phyloP scores from a whole-genome alignment of 2,797 vertebrate genomes.

The Thalassophryne amazonica region DNA sequence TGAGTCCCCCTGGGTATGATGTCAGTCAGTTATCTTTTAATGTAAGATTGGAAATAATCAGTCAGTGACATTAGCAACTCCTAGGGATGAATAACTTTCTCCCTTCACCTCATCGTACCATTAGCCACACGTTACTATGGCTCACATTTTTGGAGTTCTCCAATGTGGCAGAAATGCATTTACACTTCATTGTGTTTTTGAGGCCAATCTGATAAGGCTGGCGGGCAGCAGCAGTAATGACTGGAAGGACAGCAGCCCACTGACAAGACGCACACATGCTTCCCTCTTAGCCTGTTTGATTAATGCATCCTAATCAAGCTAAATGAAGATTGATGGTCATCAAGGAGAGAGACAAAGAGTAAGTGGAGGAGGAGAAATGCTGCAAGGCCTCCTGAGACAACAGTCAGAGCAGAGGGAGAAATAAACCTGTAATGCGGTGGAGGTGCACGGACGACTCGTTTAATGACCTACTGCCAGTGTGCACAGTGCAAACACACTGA shows the following conservation, averaged over 20 bases:
- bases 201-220: slow-evolving; percentile 6
- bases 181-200: slow-evolving; percentile 13
- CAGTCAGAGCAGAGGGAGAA: slow-evolving; percentile 8
- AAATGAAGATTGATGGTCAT: slow-evolving; percentile 61
- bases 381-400: slow-evolving; percentile 11
- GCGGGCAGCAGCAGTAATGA: background rate
- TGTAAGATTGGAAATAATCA: too few relatives aligned
- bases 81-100: too few relatives aligned
- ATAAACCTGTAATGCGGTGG: too few relatives aligned
- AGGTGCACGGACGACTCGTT: too few relatives aligned
- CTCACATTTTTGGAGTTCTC: slow-evolving; percentile 7
- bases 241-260: slow-evolving; percentile 13
- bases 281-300: slow-evolving; percentile 39
- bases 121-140: too few relatives aligned
- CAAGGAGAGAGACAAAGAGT: slow-evolving; percentile 15
- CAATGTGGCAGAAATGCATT: slow-evolving; percentile 13
- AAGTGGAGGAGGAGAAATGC: slow-evolving; percentile 9
- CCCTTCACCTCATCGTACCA: too few relatives aligned
- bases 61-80: too few relatives aligned
- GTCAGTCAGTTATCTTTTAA: too few relatives aligned
- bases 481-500: too few relatives aligned
- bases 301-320: slow-evolving; percentile 54
- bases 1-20: too few relatives aligned
- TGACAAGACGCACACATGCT: slow-evolving; percentile 34
- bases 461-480: too few relatives aligned